Conservation (phyloP, 2,113 vertebrate genomes). For the Erythrocercus mccallii region DNA sequence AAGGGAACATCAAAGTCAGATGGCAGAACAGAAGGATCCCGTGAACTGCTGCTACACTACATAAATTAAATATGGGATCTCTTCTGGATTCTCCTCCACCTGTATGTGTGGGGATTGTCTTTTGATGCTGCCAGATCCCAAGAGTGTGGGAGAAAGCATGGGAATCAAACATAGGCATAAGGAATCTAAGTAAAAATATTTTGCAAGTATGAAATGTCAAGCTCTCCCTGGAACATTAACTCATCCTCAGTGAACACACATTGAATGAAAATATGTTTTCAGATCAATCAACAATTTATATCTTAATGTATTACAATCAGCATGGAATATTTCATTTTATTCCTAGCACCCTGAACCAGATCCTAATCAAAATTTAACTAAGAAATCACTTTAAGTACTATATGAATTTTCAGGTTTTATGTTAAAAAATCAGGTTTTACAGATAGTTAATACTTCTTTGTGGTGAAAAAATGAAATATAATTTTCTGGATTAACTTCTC, state of each 20-base stretch:
- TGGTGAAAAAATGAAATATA: background rate
- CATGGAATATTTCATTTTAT: background rate
- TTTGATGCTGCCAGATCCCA: background rate
- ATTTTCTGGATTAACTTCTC: background rate
- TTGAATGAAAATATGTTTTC: background rate
- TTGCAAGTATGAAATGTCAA: background rate
- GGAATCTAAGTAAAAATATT: background rate
- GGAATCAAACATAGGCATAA: background rate
- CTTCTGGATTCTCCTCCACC: background rate
- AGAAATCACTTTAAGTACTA: background rate
- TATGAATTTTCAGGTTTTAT: background rate
- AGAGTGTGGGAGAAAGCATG: background rate
- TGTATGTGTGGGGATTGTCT: background rate
- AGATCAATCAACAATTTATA: background rate
- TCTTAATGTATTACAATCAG: background rate
- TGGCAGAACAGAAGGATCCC: background rate
- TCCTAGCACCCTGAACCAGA: background rate
- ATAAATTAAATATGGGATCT: background rate
- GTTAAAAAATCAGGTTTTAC: background rate
- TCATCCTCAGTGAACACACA: background rate
- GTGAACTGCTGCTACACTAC: background rate
- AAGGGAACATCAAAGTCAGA: background rate
- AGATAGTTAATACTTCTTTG: background rate
- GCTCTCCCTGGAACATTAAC: background rate
- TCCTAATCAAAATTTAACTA: background rate